A percentile compares a stretch with the other conserved stretches of the same genome.
These are phyloP conservation scores for Drosophila rubida DNA, from an alignment of 2,888 invertebrate genomes.

Conservation along the genomic window DNA sequence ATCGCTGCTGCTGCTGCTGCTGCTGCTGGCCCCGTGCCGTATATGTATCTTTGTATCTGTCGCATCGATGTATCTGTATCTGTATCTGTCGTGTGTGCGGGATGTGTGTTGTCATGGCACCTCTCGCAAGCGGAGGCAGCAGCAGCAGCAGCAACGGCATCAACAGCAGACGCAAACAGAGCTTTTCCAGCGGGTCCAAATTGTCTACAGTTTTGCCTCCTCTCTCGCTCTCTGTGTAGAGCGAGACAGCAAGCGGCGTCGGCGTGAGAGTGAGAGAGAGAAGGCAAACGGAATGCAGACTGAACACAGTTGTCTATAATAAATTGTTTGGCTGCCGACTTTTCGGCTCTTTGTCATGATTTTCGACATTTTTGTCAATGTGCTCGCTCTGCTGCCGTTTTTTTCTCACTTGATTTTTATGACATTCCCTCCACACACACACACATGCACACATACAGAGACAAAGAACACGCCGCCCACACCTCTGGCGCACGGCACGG, in stretches of 20 bases:
- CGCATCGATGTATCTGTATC: conserved; percentile 25
- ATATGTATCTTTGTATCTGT: conserved; percentile 11
- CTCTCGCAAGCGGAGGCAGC: conserved; percentile 5
- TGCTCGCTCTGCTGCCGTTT: conserved; percentile 20
- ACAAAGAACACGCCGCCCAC: conserved; percentile 44
- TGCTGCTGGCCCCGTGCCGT: conserved; percentile 28
- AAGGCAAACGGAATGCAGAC: conserved; percentile 45
- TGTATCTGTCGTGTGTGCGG: conserved; percentile 2
- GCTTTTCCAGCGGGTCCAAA: conserved; percentile 61
- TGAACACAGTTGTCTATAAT: conserved; percentile 72
- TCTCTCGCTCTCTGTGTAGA: neutral
- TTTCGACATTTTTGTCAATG: conserved; percentile 58
- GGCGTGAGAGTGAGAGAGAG: neutral
- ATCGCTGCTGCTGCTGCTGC: conserved; percentile 64
- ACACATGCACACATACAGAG: neutral
- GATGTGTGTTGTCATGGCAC: conserved; percentile 54
- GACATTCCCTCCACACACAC: conserved; percentile 60
- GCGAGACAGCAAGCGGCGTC: neutral
- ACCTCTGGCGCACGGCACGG: conserved; percentile 8
- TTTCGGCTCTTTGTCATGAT: conserved; percentile 59
- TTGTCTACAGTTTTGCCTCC: conserved; percentile 49
- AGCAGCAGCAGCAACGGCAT: conserved; percentile 2
- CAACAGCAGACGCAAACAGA: conserved; percentile 18
- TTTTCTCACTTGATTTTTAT: conserved; percentile 54
- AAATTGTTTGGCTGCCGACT: conserved; percentile 47